Base-by-base conservation (phyloP, 2,888 invertebrate genomes). In the Empis stercorea region DNA sequence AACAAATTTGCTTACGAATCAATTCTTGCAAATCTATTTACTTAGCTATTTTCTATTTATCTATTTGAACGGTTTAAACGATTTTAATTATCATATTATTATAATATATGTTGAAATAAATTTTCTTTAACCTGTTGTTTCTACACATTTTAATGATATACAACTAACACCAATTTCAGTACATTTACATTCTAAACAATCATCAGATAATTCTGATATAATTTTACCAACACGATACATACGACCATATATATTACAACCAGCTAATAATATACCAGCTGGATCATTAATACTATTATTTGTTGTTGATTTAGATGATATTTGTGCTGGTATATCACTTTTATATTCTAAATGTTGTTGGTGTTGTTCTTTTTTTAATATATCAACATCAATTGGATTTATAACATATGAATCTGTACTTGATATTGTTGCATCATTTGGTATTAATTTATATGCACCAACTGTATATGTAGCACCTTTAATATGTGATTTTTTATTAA, bases 211-310 rank as follows among this genome's bases (percentile, higher is more conserved):
- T 70, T 91, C 88, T 2, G 81, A 76, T 56, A 91, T 88, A 55
- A 87, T 82, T 58, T 81, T 75, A 4, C 86, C 87, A 10, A 89
- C 84, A 20, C 84, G 75, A 65, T 89, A 89, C 84, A 89, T 89
- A 53, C 83, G 75, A 7, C 91, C 91, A 60, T 89, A 89, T 57
- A 91, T 89, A 68, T 91, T 91, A 62, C 91, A 91, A 1, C 89
- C 89, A 11, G 87, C 87, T 51, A 89, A 65, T 40, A 86, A 68
- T 44, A 81, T 66, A 32, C 81, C 80, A 13, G 74, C 66, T 41
- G 64, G 59, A 55, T 62, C 61, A 50, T 60, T 61, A 52, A 63
- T 53, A 50, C 55, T 60, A 47, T 57, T 60, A 38, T 54, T 46
- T 27, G 45, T 46, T 27, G 47, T 47, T 13, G 57, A 51, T 40